Conservation (phyloP, 2,888 invertebrate genomes). For the Sphaerophoria taeniata region DNA sequence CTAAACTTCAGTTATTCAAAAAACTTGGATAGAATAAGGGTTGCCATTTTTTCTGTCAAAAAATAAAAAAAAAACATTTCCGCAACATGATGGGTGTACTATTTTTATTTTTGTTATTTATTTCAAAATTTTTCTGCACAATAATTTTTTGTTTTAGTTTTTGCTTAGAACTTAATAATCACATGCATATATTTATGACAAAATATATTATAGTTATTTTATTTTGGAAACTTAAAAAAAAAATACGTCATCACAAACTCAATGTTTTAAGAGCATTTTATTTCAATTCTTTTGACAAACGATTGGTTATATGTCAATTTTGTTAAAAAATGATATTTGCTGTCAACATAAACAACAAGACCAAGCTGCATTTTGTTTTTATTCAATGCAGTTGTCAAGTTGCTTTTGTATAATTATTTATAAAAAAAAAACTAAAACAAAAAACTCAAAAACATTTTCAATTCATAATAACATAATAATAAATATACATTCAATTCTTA, state of each 20-base stretch:
- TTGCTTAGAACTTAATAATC: conserved; percentile 60
- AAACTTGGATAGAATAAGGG: no score
- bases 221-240: conserved; percentile 29
- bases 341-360: no score
- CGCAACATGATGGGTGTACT: conserved; percentile 6
- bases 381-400: not conserved
- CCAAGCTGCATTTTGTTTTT: not conserved
- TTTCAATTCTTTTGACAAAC: not conserved
- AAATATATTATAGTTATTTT: conserved; percentile 34
- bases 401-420: not conserved
- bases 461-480: conserved; percentile 29
- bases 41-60: not conserved
- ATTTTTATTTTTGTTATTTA: not conserved
- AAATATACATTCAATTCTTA: conserved; percentile 41
- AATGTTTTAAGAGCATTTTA: conserved; percentile 15
- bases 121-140: conserved; percentile 24
- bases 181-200: conserved; percentile 55
- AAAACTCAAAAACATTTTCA: conserved; percentile 20
- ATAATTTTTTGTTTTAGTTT: conserved; percentile 32
- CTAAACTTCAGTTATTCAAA: no score
- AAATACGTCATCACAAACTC: conserved; percentile 23
- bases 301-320: not conserved
- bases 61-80: conserved; percentile 8
- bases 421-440: not conserved
- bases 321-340: not conserved